Evolutionary conservation across 1,140 invertebrate genomes (phyloP), one percentile per base, ranked within the genome.

Genomic region (Drosophila pruinosa): DNA sequence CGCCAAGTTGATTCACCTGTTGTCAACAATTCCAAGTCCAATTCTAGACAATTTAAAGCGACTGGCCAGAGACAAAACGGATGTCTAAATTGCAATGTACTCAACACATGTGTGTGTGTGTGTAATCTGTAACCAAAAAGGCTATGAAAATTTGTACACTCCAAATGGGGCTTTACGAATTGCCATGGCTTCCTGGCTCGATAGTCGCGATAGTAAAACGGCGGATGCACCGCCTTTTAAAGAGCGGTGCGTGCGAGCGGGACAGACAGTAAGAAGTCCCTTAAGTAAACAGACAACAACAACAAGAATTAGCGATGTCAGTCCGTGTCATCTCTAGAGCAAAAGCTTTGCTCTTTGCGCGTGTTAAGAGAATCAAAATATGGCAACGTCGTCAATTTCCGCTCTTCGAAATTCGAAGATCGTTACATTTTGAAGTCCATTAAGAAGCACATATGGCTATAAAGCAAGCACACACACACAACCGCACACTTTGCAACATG

Each of bases 201-300:
- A 64, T 47, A 63, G 61, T 50, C 54, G 7, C 41, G 52, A 56
- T 62, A 67, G 61, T 72, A 62, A 82, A 82, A 63, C 75, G 62
- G 54, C 79, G 79, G 80, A 83, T 83, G 80, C 80, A 75, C 68
- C 24, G 62, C 76, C 79, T 61, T 83, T 64, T 72, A 85, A 31
- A 70, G 67, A 19, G 10, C 7, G 8, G n/a, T 7, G 24, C n/a
- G 59, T 19, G 15, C 6, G 36, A 41, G 7, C 26, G 47, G 17
- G 7, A 41, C 21, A 15, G n/a, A n/a, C 17, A 65, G 5, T 24
- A 8, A 17, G 19, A 36, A 19, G 28, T 72, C 48, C 47, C 65
- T 59, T 64, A 28, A 24, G 43, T n/a, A 2, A n/a, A 24, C 5
- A 17, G 38, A 7, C 12, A 50, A 12, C 47, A 31, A 31, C 47